phyloP scores from a whole-genome alignment of 2,797 vertebrate species.

The Arnoldichthys spilopterus region DNA sequence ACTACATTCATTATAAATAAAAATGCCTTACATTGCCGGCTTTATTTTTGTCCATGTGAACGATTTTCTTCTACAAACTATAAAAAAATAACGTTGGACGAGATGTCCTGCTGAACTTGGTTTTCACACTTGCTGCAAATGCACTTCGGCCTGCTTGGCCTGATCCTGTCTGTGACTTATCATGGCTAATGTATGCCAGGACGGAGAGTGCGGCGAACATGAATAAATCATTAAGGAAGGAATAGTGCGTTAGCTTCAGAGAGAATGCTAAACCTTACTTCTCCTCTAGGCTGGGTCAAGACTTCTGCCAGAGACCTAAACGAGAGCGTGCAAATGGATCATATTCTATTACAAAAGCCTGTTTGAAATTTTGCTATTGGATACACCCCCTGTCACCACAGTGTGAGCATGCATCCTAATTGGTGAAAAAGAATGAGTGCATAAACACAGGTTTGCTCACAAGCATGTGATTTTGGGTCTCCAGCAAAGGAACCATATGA shows the following conservation, averaged over 20 bases:
- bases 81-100: neutral
- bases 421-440: conserved; percentile 56
- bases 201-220: conserved; percentile 57
- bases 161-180: conserved; percentile 49
- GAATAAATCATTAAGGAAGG: conserved; percentile 70
- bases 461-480: conserved; percentile 19
- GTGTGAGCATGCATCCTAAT: conserved; percentile 77
- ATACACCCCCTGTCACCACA: conserved; percentile 68
- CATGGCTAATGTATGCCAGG: conserved; percentile 55
- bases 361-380: conserved; percentile 71
- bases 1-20: conserved; percentile 69
- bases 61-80: conserved; percentile 43
- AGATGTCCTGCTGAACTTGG: neutral
- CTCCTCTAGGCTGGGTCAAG: conserved; percentile 63
- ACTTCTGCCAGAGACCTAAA: conserved; percentile 64
- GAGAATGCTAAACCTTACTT: conserved; percentile 68
- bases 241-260: conserved; percentile 60
- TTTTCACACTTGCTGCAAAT: conserved; percentile 50
- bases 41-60: conserved; percentile 20
- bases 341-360: conserved; percentile 71
- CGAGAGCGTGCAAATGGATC: conserved; percentile 64
- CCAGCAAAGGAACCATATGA: conserved; percentile 33
- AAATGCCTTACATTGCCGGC: conserved; percentile 51
- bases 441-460: conserved; percentile 43
- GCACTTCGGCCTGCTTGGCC: conserved; percentile 47